phyloP scores from a whole-genome alignment of 2,888 invertebrate species.

The Hirtodrosophila histrioides region DNA sequence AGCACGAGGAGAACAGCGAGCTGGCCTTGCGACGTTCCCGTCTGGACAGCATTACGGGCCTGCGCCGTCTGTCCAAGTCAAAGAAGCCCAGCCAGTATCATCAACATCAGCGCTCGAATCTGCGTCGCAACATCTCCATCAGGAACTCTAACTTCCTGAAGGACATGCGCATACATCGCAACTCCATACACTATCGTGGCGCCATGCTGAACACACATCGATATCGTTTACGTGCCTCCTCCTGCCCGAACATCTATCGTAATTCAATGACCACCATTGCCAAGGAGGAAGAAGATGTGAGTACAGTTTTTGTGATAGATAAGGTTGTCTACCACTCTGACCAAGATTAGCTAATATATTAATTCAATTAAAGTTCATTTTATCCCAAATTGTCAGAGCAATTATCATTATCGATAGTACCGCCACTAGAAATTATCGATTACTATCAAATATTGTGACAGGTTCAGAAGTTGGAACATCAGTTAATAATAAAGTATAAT shows the following conservation, averaged over 20 bases:
- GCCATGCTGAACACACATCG: constrained; percentile 93
- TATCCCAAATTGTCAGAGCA: too few species aligned
- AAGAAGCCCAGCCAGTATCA: constrained; percentile 75
- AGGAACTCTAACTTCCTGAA: constrained; percentile 88
- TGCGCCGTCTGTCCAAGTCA: constrained; percentile 78
- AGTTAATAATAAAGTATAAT: too few species aligned
- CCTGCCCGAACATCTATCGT: constrained; percentile 95
- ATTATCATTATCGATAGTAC: too few species aligned
- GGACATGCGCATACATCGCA: constrained; percentile 89
- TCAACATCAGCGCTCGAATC: constrained; percentile 73
- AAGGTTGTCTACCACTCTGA: not conserved
- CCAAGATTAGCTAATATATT: too few species aligned
- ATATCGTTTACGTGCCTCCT: constrained; percentile 92
- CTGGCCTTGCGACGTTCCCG: constrained; percentile 62
- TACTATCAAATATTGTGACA: too few species aligned
- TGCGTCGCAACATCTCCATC: constrained; percentile 82
- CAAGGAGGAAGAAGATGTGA: constrained; percentile 90
- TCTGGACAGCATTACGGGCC: constrained; percentile 74
- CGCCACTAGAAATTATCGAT: too few species aligned
- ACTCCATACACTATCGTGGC: constrained; percentile 93
- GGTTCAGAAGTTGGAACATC: too few species aligned
- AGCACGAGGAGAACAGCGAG: constrained; percentile 60
- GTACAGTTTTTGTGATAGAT: constrained; percentile 40
- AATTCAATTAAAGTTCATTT: too few species aligned
- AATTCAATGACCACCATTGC: constrained; percentile 95